phyloP scores from a whole-genome alignment of 1,140 invertebrate species.

The Papilio xuthus region DNA sequence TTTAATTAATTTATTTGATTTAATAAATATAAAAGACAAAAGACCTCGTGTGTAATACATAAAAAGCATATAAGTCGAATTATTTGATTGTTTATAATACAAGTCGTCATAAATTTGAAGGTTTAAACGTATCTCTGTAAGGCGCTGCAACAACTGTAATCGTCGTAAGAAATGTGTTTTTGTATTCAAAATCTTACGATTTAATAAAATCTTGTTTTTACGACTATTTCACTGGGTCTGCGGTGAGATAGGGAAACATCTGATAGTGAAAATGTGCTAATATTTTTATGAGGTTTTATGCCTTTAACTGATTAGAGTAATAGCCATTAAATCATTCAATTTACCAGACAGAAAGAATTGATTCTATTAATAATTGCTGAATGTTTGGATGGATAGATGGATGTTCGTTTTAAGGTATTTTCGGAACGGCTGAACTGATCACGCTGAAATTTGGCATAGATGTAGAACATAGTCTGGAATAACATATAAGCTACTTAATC shows the following conservation, averaged over 20 bases:
- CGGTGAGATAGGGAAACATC: conserved; percentile 42
- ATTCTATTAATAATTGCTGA: too few species aligned
- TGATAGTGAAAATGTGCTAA: not conserved
- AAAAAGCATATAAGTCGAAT: conserved; percentile 47
- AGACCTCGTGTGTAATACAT: conserved; percentile 46
- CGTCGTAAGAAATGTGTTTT: conserved; percentile 64
- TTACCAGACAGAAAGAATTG: too few species aligned
- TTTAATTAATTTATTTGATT: conserved; percentile 16
- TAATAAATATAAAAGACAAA: conserved; percentile 40
- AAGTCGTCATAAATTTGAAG: conserved; percentile 64
- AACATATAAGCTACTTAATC: too few species aligned
- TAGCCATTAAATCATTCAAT: too few species aligned
- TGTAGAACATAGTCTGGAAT: too few species aligned
- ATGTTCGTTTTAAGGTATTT: too few species aligned
- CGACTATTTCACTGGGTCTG: conserved; percentile 44
- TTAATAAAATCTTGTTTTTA: conserved; percentile 64
- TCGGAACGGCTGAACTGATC: too few species aligned
- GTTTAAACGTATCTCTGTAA: conserved; percentile 52
- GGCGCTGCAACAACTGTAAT: conserved; percentile 49
- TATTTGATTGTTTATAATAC: conserved; percentile 75
- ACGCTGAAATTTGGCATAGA: too few species aligned
- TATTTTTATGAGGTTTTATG: not conserved
- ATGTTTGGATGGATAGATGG: too few species aligned
- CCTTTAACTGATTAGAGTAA: not conserved
- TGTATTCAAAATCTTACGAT: conserved; percentile 57